Percentiles rank a stretch among this genome's conserved stretches.
Conservation (phyloP, 2,113 vertebrate species). For the Zapus hudsonius region DNA sequence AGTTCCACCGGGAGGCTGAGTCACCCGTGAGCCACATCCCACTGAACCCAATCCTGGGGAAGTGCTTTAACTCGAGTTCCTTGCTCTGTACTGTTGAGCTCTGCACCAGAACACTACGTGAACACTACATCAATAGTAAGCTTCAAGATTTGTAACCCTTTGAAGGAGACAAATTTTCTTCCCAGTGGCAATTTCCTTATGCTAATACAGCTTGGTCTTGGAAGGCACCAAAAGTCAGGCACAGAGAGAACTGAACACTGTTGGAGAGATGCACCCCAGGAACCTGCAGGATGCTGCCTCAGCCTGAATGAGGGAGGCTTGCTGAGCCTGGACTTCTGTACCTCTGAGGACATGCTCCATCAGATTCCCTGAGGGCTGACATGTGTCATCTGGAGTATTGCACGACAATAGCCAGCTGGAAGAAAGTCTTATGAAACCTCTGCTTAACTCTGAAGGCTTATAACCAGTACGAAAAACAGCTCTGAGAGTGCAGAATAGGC, state of each 20-base stretch:
- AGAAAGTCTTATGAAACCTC: not conserved
- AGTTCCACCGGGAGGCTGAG: not conserved
- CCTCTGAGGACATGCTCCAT: not conserved
- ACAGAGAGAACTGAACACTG: not conserved
- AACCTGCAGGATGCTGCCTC: not conserved
- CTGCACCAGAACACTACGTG: not conserved
- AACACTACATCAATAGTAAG: not conserved
- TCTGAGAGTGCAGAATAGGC: not conserved
- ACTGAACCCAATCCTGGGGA: not conserved
- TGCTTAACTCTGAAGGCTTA: slow-evolving; percentile 41
- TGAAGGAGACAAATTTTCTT: slow-evolving; percentile 25
- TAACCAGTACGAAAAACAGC: not conserved
- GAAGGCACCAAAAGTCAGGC: not conserved
- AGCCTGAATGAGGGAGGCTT: not conserved
- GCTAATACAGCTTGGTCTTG: not conserved
- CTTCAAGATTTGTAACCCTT: not conserved
- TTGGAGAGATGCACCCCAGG: not conserved
- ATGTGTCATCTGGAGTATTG: not conserved
- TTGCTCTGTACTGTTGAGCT: not conserved
- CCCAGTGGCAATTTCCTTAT: not conserved
- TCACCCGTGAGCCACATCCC: not conserved
- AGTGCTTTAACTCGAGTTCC: not conserved
- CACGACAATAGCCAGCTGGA: not conserved
- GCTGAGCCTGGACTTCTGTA: not conserved
- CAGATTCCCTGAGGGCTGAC: not conserved